A percentile compares a stretch with the other conserved stretches of the same genome.
These are phyloP conservation scores for Hydroisotoma schaefferi DNA, from an alignment of 2,888 invertebrate species.

Conservation along the genomic window DNA sequence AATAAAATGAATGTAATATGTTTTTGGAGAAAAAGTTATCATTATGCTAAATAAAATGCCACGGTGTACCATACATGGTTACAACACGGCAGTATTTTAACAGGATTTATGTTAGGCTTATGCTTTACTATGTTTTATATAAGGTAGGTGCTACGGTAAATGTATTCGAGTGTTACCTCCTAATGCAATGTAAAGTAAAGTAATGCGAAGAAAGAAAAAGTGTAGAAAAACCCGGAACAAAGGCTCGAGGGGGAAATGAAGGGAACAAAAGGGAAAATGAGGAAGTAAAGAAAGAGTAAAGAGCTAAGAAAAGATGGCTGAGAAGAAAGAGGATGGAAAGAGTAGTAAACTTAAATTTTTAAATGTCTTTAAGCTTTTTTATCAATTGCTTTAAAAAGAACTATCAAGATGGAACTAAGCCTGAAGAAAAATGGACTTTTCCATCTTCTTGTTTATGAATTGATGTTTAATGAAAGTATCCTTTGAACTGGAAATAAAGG, in stretches of 20 bases:
- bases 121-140: not conserved
- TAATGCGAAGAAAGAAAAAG: not conserved
- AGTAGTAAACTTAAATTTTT: conserved; percentile 28
- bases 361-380: conserved; percentile 9
- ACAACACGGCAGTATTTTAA: too few species aligned
- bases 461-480: too few species aligned
- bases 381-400: conserved; percentile 6
- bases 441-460: too few species aligned
- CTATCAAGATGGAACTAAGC: conserved; percentile 5
- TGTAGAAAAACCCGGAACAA: not conserved
- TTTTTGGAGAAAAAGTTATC: too few species aligned
- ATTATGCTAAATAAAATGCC: too few species aligned
- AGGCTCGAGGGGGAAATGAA: conserved; percentile 13
- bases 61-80: too few species aligned
- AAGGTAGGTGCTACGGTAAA: not conserved
- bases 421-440: not conserved
- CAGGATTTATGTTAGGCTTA: too few species aligned
- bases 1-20: too few species aligned
- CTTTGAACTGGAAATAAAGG: conserved; percentile 8
- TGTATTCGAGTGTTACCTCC: too few species aligned
- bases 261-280: conserved; percentile 7
- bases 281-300: conserved; percentile 11
- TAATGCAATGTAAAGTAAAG: too few species aligned
- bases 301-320: too few species aligned
- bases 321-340: conserved; percentile 17